Evolutionary conservation across 2,113 vertebrate species (phyloP).

Genomic region (Ictidomys tridecemlineatus): DNA sequence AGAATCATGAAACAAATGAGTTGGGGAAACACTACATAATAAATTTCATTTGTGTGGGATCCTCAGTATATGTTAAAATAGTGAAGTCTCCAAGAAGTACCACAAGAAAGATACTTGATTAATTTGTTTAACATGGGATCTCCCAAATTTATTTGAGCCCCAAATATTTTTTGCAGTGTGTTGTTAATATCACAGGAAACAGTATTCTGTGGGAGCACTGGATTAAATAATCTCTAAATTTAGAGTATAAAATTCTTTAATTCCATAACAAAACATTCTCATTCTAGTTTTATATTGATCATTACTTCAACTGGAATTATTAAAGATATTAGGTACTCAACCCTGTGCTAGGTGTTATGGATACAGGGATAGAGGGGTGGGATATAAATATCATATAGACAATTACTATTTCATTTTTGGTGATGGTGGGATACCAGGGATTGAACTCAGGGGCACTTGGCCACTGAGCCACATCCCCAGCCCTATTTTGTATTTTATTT

Average conservation of each 20-base stretch:
- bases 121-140: conserved; percentile 20
- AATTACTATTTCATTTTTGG: too few relatives aligned
- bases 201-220: background rate
- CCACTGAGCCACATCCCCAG: too few relatives aligned
- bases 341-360: background rate
- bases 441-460: too few relatives aligned
- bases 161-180: background rate
- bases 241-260: conserved; percentile 51
- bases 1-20: conserved; percentile 24
- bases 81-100: conserved; percentile 39
- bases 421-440: too few relatives aligned
- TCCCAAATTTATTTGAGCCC: background rate
- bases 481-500: too few relatives aligned
- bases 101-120: conserved; percentile 7
- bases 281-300: conserved; percentile 25
- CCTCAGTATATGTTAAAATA: background rate
- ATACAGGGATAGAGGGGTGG: background rate
- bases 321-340: conserved; percentile 9
- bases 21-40: conserved; percentile 14
- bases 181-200: conserved; percentile 31
- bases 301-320: conserved; percentile 33
- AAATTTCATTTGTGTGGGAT: background rate
- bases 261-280: background rate
- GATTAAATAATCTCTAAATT: conserved; percentile 42
- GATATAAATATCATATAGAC: background rate